Conservation (phyloP, 2,797 vertebrate genomes). For the Acropternis orthonyx region DNA sequence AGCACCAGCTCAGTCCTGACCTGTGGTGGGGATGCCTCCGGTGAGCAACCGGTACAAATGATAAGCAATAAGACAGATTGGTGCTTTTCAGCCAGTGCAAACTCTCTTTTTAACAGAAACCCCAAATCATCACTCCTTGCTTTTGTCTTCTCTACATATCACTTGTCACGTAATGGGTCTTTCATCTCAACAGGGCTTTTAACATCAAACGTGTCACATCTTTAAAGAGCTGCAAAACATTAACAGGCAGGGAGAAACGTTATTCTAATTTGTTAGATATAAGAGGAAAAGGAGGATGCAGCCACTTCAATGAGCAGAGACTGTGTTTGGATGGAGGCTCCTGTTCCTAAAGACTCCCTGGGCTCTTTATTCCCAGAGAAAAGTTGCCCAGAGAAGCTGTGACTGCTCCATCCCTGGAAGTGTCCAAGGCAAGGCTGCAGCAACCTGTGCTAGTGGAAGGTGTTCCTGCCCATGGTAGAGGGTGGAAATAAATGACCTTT, state of each 20-base stretch:
- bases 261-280: conserved; percentile 28
- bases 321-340: background rate
- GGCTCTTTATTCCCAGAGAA: background rate
- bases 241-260: conserved; percentile 24
- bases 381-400: background rate
- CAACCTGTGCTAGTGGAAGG: rapidly evolving
- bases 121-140: background rate
- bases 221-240: conserved; percentile 27
- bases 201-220: conserved; percentile 44
- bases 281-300: background rate
- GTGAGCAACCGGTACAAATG: background rate
- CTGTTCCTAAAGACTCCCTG: background rate
- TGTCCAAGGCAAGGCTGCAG: background rate
- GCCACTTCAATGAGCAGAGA: background rate
- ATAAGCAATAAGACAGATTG: background rate
- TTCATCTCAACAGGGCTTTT: conserved; percentile 51
- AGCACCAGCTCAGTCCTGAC: background rate
- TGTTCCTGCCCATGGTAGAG: background rate
- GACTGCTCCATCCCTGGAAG: background rate
- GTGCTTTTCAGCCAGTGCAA: background rate
- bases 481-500: background rate
- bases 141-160: conserved; percentile 16
- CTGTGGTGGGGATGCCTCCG: background rate
- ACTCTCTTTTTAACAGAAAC: background rate
- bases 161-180: background rate